These are phyloP conservation scores for Junonia oenone DNA, from an alignment of 2,888 invertebrate species.

Conservation along the genomic window DNA sequence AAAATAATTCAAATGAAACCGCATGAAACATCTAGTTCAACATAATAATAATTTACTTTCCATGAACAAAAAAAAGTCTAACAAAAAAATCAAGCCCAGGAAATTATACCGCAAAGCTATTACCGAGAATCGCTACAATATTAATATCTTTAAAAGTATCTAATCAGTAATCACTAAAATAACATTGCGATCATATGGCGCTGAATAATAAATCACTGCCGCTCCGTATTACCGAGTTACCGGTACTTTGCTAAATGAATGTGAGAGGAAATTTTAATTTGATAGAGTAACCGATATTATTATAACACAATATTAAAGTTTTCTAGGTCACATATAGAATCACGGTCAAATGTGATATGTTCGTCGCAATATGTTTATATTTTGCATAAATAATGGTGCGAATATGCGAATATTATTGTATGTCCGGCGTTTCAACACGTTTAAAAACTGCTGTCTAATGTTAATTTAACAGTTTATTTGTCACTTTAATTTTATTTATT, in stretches of 20 bases:
- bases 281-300: constrained; percentile 56
- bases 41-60: no score
- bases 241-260: constrained; percentile 25
- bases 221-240: constrained; percentile 17
- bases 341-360: no score
- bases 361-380: no score
- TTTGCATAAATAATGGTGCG: no score
- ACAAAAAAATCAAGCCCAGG: neutral
- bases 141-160: neutral
- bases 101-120: neutral
- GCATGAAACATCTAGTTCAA: no score
- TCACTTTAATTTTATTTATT: no score
- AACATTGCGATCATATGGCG: neutral
- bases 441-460: no score
- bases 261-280: constrained; percentile 39
- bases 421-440: no score
- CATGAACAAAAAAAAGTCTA: no score
- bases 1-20: no score
- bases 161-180: neutral
- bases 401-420: no score
- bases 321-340: constrained; percentile 6
- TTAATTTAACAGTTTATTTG: no score
- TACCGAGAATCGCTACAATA: neutral
- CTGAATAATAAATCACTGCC: constrained; percentile 29
- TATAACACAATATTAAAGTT: constrained; percentile 4